Percentiles rank a stretch among this genome's conserved stretches.
phyloP scores from a whole-genome alignment of 2,113 vertebrate species.

The Oryzias curvinotus region DNA sequence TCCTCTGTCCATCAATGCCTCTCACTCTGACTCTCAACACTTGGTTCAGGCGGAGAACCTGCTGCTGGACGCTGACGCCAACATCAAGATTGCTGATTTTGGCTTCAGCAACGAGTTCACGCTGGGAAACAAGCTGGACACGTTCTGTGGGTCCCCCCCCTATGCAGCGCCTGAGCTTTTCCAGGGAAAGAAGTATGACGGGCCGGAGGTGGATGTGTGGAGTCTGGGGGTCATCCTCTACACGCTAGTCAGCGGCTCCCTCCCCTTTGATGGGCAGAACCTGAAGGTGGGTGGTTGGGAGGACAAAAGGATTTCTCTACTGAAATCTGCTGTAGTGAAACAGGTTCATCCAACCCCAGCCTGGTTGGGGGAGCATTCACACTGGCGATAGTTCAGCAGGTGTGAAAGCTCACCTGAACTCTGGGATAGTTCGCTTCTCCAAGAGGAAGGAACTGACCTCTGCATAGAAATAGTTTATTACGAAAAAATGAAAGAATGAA shows the following conservation, averaged over 20 bases:
- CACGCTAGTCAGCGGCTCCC: slow-evolving; percentile 91
- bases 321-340: too few species aligned
- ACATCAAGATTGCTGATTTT: slow-evolving; percentile 94
- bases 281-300: slow-evolving; percentile 83
- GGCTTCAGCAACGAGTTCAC: slow-evolving; percentile 97
- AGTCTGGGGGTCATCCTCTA: slow-evolving; percentile 93
- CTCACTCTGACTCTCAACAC: slow-evolving; percentile 11
- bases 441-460: too few species aligned
- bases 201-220: slow-evolving; percentile 92
- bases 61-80: slow-evolving; percentile 87
- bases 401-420: too few species aligned
- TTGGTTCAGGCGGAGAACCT: slow-evolving; percentile 88
- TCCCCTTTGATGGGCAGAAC: slow-evolving; percentile 94
- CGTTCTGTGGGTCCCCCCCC: slow-evolving; percentile 92
- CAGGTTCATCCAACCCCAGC: too few species aligned
- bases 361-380: too few species aligned
- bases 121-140: slow-evolving; percentile 90
- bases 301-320: neutral
- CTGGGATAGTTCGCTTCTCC: too few species aligned
- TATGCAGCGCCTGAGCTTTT: slow-evolving; percentile 93
- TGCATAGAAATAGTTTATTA: too few species aligned
- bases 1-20: neutral
- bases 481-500: too few species aligned
- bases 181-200: slow-evolving; percentile 94
- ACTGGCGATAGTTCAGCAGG: too few species aligned